Percentiles rank a stretch among this genome's conserved stretches.
phyloP scores from a whole-genome alignment of 1,140 invertebrate genomes.

The Brachionus koreanus region DNA sequence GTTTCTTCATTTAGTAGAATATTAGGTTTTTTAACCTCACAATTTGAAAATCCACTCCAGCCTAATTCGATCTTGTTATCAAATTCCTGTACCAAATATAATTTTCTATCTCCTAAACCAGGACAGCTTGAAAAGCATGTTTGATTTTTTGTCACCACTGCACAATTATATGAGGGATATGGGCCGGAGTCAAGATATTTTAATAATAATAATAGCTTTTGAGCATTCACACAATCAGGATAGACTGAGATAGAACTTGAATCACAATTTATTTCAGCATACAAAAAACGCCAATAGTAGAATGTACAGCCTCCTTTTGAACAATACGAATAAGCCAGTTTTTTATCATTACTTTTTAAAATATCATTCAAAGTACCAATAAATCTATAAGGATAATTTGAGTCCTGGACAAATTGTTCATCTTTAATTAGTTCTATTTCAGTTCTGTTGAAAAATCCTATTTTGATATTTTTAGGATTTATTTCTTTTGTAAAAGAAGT shows the following conservation, averaged over 20 bases:
- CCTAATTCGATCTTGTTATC: not conserved
- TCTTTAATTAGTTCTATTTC: not conserved
- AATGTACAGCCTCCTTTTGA: not conserved
- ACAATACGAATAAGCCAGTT: not conserved
- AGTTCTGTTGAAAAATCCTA: not conserved
- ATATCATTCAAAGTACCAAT: not conserved
- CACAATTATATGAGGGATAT: conserved; percentile 7
- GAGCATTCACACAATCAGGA: not conserved
- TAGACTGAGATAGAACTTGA: not conserved
- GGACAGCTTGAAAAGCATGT: not conserved
- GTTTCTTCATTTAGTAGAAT: not conserved
- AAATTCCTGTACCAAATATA: not conserved
- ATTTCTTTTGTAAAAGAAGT: not conserved
- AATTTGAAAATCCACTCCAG: not conserved
- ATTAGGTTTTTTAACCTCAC: not conserved
- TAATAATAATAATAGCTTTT: not conserved
- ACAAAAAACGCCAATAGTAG: not conserved
- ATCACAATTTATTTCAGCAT: not conserved
- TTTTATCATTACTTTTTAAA: not conserved
- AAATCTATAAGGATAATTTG: not conserved
- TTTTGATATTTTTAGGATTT: not conserved
- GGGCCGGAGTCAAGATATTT: not conserved
- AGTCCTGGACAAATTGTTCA: not conserved
- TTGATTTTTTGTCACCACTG: not conserved
- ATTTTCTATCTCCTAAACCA: not conserved